Evolutionary conservation across 2,888 invertebrate genomes (phyloP), one percentile per base, ranked within the genome.

Genomic region (Heliconius sara): DNA sequence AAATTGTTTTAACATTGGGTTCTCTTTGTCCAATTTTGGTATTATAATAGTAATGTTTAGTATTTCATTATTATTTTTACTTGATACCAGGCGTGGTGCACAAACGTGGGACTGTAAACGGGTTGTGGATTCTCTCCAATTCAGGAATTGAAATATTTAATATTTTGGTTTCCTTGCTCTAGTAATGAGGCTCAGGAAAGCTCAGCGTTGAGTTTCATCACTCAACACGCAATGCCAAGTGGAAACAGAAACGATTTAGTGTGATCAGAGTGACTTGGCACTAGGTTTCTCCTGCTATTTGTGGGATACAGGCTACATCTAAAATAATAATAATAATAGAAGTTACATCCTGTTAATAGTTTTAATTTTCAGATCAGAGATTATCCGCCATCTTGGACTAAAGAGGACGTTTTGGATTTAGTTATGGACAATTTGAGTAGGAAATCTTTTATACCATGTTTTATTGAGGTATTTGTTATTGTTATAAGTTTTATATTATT

Each of bases 401-500:
- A 93, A 79, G 92, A 93, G 79, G 85, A 89, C 1, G 90, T 95
- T 0, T 82, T 95, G 47, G 93, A 95, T 79, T 81, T 88, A 0
- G n/a, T 94, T 0, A 81, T 95, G 16, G 91, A 92, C 3, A 86
- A 84, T 39, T 85, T 93, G 0, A 88, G 85, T 30, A 91, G 88
- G 0, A 90, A 89, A 52, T 85, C 84, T 16, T 89, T 95, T 12
- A 90, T 94, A 81, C 95, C 95, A 0, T 91, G 91, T 81, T 94
- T 94, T 80, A 89, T 88, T 80, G 92, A 94, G 88, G 95, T 94
- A 85, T 66, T 74, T 19, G 16, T 60, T 10, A 19, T 52, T 7
- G 16, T 60, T 10, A 19, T 52, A 2, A 52, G 22, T 9, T 3
- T 52, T 22, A 22, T 9, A 52, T 52, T 52, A 22, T 52, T 52